These are phyloP conservation scores for Heloderma charlesbogerti DNA, from an alignment of 2,113 vertebrate genomes.

Conservation along the genomic window DNA sequence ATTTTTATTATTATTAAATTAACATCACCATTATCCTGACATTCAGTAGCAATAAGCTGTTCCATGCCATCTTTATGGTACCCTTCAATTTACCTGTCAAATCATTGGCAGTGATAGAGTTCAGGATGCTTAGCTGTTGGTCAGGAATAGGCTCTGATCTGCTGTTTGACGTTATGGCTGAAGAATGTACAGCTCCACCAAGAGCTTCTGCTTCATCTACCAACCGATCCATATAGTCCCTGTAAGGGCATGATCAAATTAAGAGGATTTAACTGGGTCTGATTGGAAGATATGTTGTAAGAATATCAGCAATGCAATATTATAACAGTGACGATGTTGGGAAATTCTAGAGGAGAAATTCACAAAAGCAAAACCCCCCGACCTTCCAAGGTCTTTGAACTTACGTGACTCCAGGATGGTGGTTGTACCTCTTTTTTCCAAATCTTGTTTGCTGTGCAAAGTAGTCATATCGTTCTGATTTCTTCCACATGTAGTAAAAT, in stretches of 20 bases:
- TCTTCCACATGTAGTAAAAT: slow-evolving; percentile 99
- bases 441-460: slow-evolving; percentile 98
- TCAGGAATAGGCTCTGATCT: slow-evolving; percentile 88
- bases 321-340: not conserved
- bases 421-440: slow-evolving; percentile 96
- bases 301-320: not conserved
- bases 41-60: not conserved
- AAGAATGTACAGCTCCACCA: slow-evolving; percentile 87
- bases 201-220: slow-evolving; percentile 95
- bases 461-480: slow-evolving; percentile 96
- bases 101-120: slow-evolving; percentile 95
- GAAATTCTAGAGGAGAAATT: not conserved
- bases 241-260: slow-evolving; percentile 59
- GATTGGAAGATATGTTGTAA: not conserved
- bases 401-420: slow-evolving; percentile 98
- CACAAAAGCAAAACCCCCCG: not conserved
- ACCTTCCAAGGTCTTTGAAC: slow-evolving; percentile 62
- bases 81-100: slow-evolving; percentile 86
- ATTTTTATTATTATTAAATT: no score
- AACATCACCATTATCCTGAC: not conserved
- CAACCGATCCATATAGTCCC: slow-evolving; percentile 97
- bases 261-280: slow-evolving; percentile 1
- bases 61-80: not conserved
- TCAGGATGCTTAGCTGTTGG: slow-evolving; percentile 92
- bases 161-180: slow-evolving; percentile 85